Base-by-base conservation (phyloP, 2,888 invertebrate genomes). In the Andrena marginata region DNA sequence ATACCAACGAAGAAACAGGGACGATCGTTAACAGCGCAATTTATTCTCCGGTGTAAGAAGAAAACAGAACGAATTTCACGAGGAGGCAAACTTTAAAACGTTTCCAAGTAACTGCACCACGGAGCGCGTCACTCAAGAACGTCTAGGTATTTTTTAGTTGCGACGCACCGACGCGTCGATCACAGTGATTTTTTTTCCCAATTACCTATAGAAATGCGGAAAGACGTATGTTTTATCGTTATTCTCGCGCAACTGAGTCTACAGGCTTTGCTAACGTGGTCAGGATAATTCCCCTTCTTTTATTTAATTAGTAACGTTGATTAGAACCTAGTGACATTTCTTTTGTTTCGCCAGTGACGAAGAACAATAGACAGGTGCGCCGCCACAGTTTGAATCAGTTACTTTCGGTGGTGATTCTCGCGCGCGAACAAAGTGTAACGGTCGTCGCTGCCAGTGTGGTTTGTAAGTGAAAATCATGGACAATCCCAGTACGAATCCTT, bases 11-110 rank as follows among this genome's bases (percentile, higher is more conserved):
- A 26, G 35, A 60, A 62, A 56, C 42, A 54, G 35, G 62, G 68
- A 71, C 75, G 65, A 80, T 80, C 68, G 59, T 65, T 63, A 64
- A 62, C 8, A 20, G 42, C 16, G 68, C 56, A 63, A 62, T 75
- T 71, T 48, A 68, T 56, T 20, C 73, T n/a, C 16, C 31, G 26
- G 31, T 26, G 16, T 42, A 42, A 13, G 20, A 69, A 13, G 20
- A 56, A 54, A 48, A 73, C 35, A 48, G 7, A 13, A 68, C 42
- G 8, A 10, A 10, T 77, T 65, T 29, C 29, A 10, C 23, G 23
- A 67, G 23, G 10, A 49, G 13, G n/a, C 49, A 4, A 29, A 76
- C 31, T 51, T 13, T 7, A 16, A 31, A 29, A n/a, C 13, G 0
- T 31, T 29, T 8, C n/a, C 6, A 23, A 16, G 0, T 1, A 35